These are phyloP conservation scores for Hoplodrina ambigua DNA, from an alignment of 2,888 invertebrate genomes.

Conservation along the genomic window DNA sequence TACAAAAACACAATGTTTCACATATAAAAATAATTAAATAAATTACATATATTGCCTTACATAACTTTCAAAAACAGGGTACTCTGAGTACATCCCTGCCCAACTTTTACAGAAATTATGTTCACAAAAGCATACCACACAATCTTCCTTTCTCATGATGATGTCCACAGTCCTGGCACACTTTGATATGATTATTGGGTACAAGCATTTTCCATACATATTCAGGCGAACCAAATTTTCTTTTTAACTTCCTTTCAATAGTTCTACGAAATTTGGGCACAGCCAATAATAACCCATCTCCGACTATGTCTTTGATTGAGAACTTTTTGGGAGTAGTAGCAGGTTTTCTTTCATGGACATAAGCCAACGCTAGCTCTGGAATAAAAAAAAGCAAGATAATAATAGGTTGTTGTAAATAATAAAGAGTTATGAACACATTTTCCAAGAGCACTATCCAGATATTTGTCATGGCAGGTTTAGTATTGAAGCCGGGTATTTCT, in stretches of 20 bases:
- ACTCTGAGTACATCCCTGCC: no score
- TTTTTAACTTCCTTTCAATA: constrained; percentile 93
- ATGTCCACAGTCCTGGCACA: constrained; percentile 96
- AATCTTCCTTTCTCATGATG: constrained; percentile 94
- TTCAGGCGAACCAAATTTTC: constrained; percentile 93
- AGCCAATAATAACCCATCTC: constrained; percentile 94
- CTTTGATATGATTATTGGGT: constrained; percentile 93
- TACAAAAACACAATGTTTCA: no score
- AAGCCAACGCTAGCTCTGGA: constrained; percentile 82
- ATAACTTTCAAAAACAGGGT: no score
- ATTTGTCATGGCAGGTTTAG: not conserved
- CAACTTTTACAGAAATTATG: not conserved
- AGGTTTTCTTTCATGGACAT: constrained; percentile 71
- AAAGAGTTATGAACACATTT: not conserved
- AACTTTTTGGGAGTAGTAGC: constrained; percentile 73
- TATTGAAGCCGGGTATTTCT: not conserved
- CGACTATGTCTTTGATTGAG: constrained; percentile 92
- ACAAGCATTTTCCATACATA: constrained; percentile 93
- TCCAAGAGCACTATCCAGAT: not conserved
- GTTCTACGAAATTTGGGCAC: constrained; percentile 95
- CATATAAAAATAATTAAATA: no score
- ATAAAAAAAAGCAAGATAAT: constrained; percentile 17
- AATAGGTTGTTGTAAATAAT: no score
- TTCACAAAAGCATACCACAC: constrained; percentile 92
- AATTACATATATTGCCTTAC: no score